Percentiles rank a stretch among this genome's conserved stretches.
These are phyloP conservation scores for Drosophila subquinaria DNA, from an alignment of 2,888 invertebrate species.

Conservation along the genomic window DNA sequence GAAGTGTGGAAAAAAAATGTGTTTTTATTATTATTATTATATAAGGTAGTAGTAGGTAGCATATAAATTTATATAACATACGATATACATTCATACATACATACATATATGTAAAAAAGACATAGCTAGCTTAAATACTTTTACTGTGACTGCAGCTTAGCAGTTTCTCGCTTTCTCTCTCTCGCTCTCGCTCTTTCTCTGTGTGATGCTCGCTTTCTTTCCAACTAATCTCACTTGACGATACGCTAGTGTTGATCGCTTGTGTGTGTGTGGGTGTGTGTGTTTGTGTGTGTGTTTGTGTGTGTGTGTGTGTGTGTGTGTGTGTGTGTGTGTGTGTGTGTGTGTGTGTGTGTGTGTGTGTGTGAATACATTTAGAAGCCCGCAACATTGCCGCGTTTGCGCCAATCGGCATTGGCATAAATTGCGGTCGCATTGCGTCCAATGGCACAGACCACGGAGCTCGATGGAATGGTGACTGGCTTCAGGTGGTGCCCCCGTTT, in stretches of 20 bases:
- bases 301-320: constrained; percentile 5
- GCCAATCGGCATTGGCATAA: constrained; percentile 92
- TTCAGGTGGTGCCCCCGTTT: constrained; percentile 89
- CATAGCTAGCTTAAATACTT: constrained; percentile 78
- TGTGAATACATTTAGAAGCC: constrained; percentile 86
- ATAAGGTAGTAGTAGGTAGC: constrained; percentile 76
- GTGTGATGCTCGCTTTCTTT: constrained; percentile 4
- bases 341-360: constrained; percentile 6
- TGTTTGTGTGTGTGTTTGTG: constrained; percentile 10
- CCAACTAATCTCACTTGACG: constrained; percentile 68
- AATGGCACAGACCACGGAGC: constrained; percentile 91
- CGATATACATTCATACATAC: constrained; percentile 60
- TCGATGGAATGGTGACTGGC: constrained; percentile 86
- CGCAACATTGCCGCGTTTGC: constrained; percentile 92
- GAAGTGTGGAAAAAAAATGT: constrained; percentile 35
- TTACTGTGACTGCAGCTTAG: constrained; percentile 44
- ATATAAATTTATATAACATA: constrained; percentile 78
- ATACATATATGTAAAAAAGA: constrained; percentile 61
- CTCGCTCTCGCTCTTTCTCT: background rate
- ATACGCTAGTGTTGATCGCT: constrained; percentile 39
- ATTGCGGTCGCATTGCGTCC: constrained; percentile 89
- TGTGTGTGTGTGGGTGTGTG: background rate
- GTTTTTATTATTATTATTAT: constrained; percentile 46
- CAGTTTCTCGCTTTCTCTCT: constrained; percentile 18
- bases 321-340: too few species aligned